phyloP scores from a whole-genome alignment of 2,797 vertebrate species.

The Hydrophis major region DNA sequence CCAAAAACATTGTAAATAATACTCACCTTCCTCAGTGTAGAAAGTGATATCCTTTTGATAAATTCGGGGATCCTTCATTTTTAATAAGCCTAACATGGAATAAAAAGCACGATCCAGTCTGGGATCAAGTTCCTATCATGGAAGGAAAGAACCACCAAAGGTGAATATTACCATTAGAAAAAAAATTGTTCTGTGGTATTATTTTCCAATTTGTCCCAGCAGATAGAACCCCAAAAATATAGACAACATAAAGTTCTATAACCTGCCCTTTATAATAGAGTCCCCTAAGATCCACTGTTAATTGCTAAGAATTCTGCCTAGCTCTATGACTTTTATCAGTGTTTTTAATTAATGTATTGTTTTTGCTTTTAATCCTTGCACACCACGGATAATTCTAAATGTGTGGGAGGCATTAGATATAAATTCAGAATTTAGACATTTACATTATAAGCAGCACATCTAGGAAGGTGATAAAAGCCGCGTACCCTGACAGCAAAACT shows the following conservation, averaged over 20 bases:
- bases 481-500: background rate
- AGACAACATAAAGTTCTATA: background rate
- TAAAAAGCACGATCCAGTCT: slow-evolving; percentile 85
- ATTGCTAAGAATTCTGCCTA: background rate
- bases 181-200: background rate
- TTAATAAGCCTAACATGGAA: slow-evolving; percentile 84
- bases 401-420: background rate
- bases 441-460: background rate
- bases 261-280: background rate
- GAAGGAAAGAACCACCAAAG: background rate
- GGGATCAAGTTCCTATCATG: slow-evolving; percentile 79
- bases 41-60: slow-evolving; percentile 81
- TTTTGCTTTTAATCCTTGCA: background rate
- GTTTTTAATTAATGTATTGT: background rate
- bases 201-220: background rate
- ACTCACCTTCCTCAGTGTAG: slow-evolving; percentile 72
- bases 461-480: background rate
- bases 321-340: background rate
- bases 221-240: background rate
- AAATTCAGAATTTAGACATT: background rate
- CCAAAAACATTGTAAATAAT: background rate
- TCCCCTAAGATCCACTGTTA: background rate
- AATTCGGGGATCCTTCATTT: slow-evolving; percentile 88
- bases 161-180: background rate
- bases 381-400: background rate